A percentile compares a stretch with the other conserved stretches of the same genome.
Evolutionary conservation across 2,797 vertebrate genomes (phyloP).

Genomic region (Platalea minor): DNA sequence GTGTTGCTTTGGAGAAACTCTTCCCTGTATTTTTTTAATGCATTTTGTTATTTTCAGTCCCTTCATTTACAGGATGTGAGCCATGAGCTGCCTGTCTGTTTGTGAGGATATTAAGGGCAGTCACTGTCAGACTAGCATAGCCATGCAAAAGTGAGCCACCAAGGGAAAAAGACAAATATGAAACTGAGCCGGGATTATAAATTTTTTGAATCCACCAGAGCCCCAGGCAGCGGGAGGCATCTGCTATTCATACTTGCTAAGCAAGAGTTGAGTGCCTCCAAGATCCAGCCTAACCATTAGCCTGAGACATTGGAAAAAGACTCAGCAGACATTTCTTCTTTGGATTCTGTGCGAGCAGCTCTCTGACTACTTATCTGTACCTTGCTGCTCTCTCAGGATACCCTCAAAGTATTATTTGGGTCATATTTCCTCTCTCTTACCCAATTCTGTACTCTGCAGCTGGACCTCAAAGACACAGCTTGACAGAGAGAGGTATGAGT

Average conservation of each 20-base stretch:
- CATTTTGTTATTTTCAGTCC: background rate
- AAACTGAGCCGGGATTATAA: background rate
- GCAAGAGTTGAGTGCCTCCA: background rate
- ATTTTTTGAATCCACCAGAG: background rate
- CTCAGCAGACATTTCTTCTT: background rate
- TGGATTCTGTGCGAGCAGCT: background rate
- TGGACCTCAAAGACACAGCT: background rate
- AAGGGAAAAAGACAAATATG: background rate
- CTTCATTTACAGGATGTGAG: background rate
- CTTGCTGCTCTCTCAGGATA: background rate
- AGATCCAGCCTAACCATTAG: background rate
- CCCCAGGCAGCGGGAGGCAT: background rate
- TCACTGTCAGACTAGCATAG: background rate
- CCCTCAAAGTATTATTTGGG: background rate
- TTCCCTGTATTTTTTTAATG: fast-evolving
- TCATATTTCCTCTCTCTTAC: background rate
- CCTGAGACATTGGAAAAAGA: background rate
- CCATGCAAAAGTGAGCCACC: background rate
- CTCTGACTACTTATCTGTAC: background rate
- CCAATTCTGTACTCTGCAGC: background rate
- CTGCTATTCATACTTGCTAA: background rate
- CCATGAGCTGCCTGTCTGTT: background rate
- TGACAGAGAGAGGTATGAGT: background rate
- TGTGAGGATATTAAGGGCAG: background rate
- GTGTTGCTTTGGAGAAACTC: background rate